Evolutionary conservation across 2,113 vertebrate genomes (phyloP), one percentile per base, ranked within the genome.

Genomic region (Pangasianodon hypophthalmus): DNA sequence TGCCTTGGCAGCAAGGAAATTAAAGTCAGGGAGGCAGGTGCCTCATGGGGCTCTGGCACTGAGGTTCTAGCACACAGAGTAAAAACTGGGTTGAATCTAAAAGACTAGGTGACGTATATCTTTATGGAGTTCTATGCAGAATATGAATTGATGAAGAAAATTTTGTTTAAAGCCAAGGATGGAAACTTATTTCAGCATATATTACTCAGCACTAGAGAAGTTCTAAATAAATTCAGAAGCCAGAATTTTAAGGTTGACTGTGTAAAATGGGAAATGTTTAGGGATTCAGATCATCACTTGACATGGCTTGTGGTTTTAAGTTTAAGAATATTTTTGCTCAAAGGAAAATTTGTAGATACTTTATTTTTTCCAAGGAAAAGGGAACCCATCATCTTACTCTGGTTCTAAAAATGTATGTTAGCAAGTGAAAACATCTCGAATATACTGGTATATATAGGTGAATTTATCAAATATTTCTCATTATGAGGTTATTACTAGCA

Each of bases 11-110:
- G 60, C 50, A 50, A 89, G 67, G 62, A 85, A 84, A 87, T 90
- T 90, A 50, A 84, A 92, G 75, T 84, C 89, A 88, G 58, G 58
- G n/a, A 86, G 83, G 41, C 83, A 88, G 73, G 26, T 86, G 73
- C 84, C 87, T 86, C 83, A 21, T 50, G 83, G 87, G 77, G 87
- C 41, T 81, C 41, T 62, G 62, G 90, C 50, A 26, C 84, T 29
- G 11, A 86, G 62, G 56, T 75, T 56, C 56, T 82, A 71, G 79
- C 87, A 77, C 80, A 58, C 52, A 24, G 67, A 21, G 44, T n/a
- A 52, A 67, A 84, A 84, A 86, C 10, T 54, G 71, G 69, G 21
- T 79, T 50, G 71, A 80, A 84, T 37, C 48, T 2, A 64, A 84
- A 58, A 16, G 8, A 77, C n/a, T 75, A 46, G 71, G 7, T 56